Evolutionary conservation across 2,888 invertebrate species (phyloP), one percentile per base, ranked within the genome.

Genomic region (Spodoptera picta): DNA sequence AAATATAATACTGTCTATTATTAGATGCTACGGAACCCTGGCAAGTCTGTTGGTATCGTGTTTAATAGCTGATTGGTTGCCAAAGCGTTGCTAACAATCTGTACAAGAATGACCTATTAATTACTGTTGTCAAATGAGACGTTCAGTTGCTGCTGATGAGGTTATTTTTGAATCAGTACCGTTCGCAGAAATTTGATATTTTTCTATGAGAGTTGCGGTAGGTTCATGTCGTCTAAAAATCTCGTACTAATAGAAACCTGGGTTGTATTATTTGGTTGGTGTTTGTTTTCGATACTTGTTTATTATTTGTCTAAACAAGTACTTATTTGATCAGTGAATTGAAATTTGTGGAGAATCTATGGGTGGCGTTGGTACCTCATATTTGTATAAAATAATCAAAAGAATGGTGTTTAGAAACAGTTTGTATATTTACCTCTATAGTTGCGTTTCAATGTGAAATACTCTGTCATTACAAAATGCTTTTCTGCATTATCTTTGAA

Each of bases 41-140:
- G 80, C 83, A 81, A 71, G 79, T 69, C 56, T 60, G 53, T 60
- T 46, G 64, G 73, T 75, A 79, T 77, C 78, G 68, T 69, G 63
- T 77, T 73, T 75, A 77, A 65, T 79, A 74, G 64, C 83, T 83
- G 85, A 85, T 77, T 65, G 46, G 58, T 69, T 88, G 90, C 89
- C 90, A 90, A 87, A 77, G 57, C 62, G 47, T 77, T 67, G 58
- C 68, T 75, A 71, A 73, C 74, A 69, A 79, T 67, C 58, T 60
- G 52, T 69, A 60, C 72, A 69, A 75, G 60, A 72, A 64, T 66
- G 64, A 70, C 66, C 75, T 72, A 73, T 71, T 75, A 76, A 78
- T 80, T 77, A 72, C 61, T 60, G 23, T 50, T 71, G 70, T 74
- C 64, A 73, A 71, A 70, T 64, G 60, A 56, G 60, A 44, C 59